Evolutionary conservation across 2,888 invertebrate genomes (phyloP).

Genomic region (Orchestes rusci): DNA sequence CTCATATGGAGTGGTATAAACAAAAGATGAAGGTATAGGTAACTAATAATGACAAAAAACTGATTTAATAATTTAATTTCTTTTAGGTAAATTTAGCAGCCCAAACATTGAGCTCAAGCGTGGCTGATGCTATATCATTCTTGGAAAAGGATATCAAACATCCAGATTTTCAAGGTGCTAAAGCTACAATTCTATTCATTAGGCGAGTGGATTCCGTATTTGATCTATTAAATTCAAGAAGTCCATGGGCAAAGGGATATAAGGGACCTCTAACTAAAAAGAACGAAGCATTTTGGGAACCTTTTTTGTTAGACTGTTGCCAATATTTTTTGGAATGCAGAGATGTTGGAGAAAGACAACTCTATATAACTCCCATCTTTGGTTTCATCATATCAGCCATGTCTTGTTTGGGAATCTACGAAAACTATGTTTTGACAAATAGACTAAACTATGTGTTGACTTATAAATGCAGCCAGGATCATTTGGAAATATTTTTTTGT

Average conservation of each 20-base stretch:
- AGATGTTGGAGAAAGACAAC: conserved; percentile 8
- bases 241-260: too few relatives aligned
- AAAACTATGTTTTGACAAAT: conserved; percentile 10
- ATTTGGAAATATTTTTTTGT: conserved; percentile 16
- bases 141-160: neutral
- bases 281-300: conserved; percentile 9
- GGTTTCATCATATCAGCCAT: conserved; percentile 12
- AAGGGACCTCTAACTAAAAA: conserved; percentile 3
- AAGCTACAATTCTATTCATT: too few relatives aligned
- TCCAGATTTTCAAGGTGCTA: too few relatives aligned
- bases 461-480: conserved; percentile 14
- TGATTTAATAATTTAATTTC: too few relatives aligned
- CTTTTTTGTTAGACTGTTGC: neutral
- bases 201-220: too few relatives aligned
- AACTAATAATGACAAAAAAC: too few relatives aligned
- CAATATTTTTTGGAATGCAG: conserved; percentile 10
- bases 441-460: conserved; percentile 9
- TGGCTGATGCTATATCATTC: too few relatives aligned
- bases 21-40: too few relatives aligned
- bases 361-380: conserved; percentile 10
- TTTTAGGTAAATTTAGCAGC: too few relatives aligned
- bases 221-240: too few relatives aligned
- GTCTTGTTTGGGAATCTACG: conserved; percentile 11
- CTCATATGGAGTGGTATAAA: too few relatives aligned
- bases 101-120: too few relatives aligned